phyloP scores from a whole-genome alignment of 2,113 vertebrate species.

The Uropsilus gracilis region DNA sequence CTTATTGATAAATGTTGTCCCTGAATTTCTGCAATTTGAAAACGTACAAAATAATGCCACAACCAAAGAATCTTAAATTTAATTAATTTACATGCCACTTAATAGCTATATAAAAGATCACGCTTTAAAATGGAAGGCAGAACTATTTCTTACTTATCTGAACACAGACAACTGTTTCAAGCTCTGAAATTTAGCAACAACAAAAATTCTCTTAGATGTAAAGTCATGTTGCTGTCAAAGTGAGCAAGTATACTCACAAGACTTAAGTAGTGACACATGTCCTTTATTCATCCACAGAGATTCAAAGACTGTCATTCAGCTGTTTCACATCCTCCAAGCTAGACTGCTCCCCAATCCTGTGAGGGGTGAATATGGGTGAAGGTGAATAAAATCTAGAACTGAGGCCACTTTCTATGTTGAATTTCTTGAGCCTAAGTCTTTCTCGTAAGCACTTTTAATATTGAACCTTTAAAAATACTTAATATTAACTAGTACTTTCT shows the following conservation, averaged over 20 bases:
- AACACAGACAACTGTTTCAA: background rate
- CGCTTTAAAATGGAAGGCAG: background rate
- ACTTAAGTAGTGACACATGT: background rate
- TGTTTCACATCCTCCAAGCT: background rate
- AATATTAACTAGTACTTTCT: slow-evolving; percentile 29
- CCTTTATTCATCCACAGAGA: background rate
- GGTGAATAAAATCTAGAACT: background rate
- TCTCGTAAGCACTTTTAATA: background rate
- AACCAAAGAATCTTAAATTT: background rate
- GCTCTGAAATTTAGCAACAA: background rate
- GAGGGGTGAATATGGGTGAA: background rate
- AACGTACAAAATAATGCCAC: slow-evolving; percentile 5
- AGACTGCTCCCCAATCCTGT: background rate
- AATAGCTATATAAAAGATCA: background rate
- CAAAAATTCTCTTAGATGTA: background rate
- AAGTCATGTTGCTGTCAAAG: background rate
- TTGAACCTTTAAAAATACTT: background rate
- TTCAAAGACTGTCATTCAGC: background rate
- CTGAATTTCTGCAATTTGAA: slow-evolving; percentile 24
- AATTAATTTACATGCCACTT: background rate
- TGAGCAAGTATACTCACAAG: background rate
- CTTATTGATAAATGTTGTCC: background rate
- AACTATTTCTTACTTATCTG: background rate
- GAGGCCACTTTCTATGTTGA: background rate
- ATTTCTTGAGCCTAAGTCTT: background rate